phyloP scores from a whole-genome alignment of 1,140 invertebrate species.

The Drosophila kanapiae region DNA sequence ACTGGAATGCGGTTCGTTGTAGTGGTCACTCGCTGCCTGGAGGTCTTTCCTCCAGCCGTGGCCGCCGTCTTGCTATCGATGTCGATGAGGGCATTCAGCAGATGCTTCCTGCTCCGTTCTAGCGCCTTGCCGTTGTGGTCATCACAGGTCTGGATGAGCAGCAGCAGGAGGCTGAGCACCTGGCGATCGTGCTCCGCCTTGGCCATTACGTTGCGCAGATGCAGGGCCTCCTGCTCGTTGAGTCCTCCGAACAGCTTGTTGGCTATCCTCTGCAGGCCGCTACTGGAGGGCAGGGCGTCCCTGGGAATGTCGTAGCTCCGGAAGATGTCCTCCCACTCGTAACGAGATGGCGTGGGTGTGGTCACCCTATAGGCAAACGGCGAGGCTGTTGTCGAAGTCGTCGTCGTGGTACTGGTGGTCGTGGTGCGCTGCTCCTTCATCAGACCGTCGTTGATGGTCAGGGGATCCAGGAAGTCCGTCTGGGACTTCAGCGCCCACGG shows the following conservation, averaged over 20 bases:
- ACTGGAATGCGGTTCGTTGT: conserved; percentile 72
- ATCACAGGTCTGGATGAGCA: conserved; percentile 91
- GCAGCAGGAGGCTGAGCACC: conserved; percentile 90
- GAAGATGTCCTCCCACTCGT: conserved; percentile 80
- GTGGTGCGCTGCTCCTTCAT: conserved; percentile 80
- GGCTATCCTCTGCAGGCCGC: conserved; percentile 88
- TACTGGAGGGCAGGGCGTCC: conserved; percentile 75
- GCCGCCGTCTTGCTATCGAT: conserved; percentile 85
- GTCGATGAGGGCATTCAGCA: conserved; percentile 89
- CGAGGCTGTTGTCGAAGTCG: conserved; percentile 43
- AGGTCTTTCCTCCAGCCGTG: conserved; percentile 71
- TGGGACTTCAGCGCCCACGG: conserved; percentile 78
- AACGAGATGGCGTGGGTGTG: conserved; percentile 35
- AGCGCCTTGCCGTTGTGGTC: conserved; percentile 89
- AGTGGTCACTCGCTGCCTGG: conserved; percentile 62
- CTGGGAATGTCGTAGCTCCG: conserved; percentile 75
- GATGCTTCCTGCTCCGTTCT: conserved; percentile 88
- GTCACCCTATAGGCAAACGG: conserved; percentile 61
- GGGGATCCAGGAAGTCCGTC: conserved; percentile 87
- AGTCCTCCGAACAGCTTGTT: conserved; percentile 91
- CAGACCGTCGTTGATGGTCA: conserved; percentile 89
- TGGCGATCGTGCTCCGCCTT: conserved; percentile 91
- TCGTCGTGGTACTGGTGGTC: conserved; percentile 52
- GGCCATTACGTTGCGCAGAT: conserved; percentile 92
- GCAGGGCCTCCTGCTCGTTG: conserved; percentile 90